Percentiles rank a stretch among this genome's conserved stretches.
These are phyloP conservation scores for Apostichopus parvimensis DNA, from an alignment of 35 echinoderm and acorn worm species.

Conservation along the genomic window DNA sequence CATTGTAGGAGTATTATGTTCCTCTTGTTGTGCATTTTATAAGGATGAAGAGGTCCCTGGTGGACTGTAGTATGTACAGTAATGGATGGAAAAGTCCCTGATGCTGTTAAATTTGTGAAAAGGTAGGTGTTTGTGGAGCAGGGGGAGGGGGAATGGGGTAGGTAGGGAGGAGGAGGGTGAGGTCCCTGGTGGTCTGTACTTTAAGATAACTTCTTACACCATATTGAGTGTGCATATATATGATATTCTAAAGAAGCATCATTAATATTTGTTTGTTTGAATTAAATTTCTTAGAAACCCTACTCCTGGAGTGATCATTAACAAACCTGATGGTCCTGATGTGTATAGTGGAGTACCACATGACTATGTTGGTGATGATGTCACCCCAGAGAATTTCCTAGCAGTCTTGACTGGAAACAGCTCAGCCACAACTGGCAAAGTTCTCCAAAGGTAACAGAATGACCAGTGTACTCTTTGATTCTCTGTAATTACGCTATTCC, in stretches of 20 bases:
- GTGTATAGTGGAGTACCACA: constrained; percentile 61
- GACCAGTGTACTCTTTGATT: background rate
- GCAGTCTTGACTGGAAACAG: constrained; percentile 62
- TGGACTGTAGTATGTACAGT: no score
- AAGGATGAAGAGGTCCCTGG: background rate
- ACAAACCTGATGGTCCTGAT: constrained; percentile 61
- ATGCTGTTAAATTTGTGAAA: no score
- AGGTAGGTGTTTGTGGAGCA: no score
- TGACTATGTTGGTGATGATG: constrained; percentile 62
- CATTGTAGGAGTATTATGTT: background rate
- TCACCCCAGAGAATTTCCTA: constrained; percentile 70
- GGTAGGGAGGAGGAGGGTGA: background rate
- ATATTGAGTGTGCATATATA: background rate
- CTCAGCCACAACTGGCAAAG: constrained; percentile 37
- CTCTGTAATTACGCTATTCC: no score
- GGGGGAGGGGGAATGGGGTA: no score
- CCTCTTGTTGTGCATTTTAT: background rate
- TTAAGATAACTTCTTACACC: background rate
- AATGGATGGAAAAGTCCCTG: no score
- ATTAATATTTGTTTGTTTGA: background rate
- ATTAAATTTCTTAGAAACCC: constrained; percentile 51
- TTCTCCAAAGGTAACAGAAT: constrained; percentile 17
- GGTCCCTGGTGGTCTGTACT: background rate
- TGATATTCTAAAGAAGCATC: background rate
- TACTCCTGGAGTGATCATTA: constrained; percentile 62